A percentile compares a stretch with the other conserved stretches of the same genome.
Evolutionary conservation across 2,797 vertebrate genomes (phyloP).

Genomic region (Poecilia wingei): DNA sequence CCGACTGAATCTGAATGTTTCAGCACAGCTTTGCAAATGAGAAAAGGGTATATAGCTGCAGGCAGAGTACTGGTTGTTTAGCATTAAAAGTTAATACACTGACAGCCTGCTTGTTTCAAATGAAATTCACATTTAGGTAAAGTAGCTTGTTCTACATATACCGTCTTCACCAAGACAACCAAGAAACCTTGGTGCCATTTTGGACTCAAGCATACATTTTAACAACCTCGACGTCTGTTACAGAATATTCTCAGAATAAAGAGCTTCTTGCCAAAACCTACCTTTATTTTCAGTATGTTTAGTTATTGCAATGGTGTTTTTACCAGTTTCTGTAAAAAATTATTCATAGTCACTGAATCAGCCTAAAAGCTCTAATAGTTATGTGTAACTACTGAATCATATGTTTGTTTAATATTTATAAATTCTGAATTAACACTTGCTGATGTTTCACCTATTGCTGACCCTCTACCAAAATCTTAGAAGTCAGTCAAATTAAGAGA

Average conservation of each 20-base stretch:
- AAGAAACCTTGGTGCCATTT: not conserved
- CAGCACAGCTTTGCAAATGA: not conserved
- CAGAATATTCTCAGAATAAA: not conserved
- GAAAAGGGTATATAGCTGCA: not conserved
- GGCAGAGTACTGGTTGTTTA: not conserved
- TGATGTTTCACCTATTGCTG: constrained; percentile 22
- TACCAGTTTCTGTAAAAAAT: not conserved
- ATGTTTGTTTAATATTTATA: constrained; percentile 49
- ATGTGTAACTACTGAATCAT: constrained; percentile 43
- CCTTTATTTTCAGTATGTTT: not conserved
- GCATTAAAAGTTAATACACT: not conserved
- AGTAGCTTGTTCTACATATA: not conserved
- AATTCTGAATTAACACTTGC: not conserved
- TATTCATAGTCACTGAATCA: constrained; percentile 21
- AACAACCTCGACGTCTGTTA: not conserved
- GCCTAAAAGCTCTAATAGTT: constrained; percentile 39
- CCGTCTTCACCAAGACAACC: not conserved
- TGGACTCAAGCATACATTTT: not conserved
- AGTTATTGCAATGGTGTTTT: not conserved
- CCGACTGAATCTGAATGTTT: not conserved
- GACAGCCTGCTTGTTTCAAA: not conserved
- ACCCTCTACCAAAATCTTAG: constrained; percentile 7
- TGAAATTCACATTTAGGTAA: not conserved
- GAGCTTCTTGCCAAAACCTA: not conserved
- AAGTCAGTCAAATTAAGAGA: not conserved